Conservation (phyloP, 2,888 invertebrate species). For the Andrena chrysosceles region DNA sequence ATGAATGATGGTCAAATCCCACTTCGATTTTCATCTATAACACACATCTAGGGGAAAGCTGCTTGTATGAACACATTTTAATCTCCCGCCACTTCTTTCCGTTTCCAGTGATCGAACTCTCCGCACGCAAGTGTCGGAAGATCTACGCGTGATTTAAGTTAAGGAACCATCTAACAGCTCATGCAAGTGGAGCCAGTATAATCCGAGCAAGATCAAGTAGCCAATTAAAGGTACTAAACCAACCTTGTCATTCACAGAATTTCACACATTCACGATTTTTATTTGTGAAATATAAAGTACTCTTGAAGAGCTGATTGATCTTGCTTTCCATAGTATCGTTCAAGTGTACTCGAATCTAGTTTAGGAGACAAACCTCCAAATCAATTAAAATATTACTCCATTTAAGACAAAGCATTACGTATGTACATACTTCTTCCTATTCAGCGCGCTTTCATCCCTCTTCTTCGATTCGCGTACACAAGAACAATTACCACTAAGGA, state of each 20-base stretch:
- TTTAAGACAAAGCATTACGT: too few species aligned
- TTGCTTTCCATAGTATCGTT: neutral
- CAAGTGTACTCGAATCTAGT: constrained; percentile 19
- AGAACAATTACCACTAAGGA: constrained; percentile 12
- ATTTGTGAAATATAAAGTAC: neutral
- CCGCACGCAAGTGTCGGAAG: constrained; percentile 25
- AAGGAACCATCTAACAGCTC: constrained; percentile 13
- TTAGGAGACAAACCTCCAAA: too few species aligned
- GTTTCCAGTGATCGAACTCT: constrained; percentile 9
- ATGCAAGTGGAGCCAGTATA: constrained; percentile 1
- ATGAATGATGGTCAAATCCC: constrained; percentile 29
- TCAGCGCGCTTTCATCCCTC: neutral
- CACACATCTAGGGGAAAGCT: constrained; percentile 43
- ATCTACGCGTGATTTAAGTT: constrained; percentile 10
- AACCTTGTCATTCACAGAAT: too few species aligned
- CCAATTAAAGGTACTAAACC: neutral
- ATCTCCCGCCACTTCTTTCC: neutral
- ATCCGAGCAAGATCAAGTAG: neutral
- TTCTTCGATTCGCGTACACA: constrained; percentile 16
- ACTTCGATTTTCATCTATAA: constrained; percentile 19
- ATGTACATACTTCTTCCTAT: too few species aligned
- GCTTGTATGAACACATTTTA: neutral
- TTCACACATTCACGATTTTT: neutral
- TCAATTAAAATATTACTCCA: too few species aligned
- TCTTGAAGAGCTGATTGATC: neutral